Conservation (phyloP, 2,888 invertebrate species). For the Hydraecia micacea region DNA sequence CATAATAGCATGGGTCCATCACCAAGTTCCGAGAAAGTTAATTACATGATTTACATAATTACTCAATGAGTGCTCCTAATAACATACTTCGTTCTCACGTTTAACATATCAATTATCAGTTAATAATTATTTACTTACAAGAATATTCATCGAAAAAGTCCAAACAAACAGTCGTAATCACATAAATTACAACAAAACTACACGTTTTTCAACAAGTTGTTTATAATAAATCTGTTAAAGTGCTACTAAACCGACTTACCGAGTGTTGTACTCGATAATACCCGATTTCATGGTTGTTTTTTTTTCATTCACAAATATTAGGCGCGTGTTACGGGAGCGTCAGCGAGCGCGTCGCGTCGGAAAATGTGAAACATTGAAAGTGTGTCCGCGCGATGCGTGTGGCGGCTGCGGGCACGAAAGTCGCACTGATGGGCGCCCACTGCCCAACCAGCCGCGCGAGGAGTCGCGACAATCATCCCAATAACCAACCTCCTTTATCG, state of each 20-base stretch:
- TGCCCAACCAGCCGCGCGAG: conserved; percentile 24
- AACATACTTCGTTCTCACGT: background rate
- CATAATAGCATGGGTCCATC: conserved; percentile 1
- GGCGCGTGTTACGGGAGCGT: conserved; percentile 38
- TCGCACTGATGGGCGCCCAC: conserved; percentile 62
- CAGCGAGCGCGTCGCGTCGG: conserved; percentile 49
- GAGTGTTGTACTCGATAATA: conserved; percentile 46
- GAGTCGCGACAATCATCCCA: conserved; percentile 18
- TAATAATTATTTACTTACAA: conserved; percentile 28
- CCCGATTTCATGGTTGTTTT: conserved; percentile 56
- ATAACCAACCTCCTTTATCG: conserved; percentile 40
- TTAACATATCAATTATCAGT: background rate
- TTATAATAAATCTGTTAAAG: conserved; percentile 33
- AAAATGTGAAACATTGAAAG: conserved; percentile 46
- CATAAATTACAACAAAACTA: conserved; percentile 24
- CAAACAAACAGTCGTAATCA: conserved; percentile 17
- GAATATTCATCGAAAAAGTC: conserved; percentile 14
- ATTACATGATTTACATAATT: conserved; percentile 3
- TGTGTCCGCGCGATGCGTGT: conserved; percentile 58
- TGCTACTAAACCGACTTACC: conserved; percentile 56
- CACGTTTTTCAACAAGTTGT: conserved; percentile 41
- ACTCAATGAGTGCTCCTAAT: background rate
- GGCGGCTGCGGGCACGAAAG: conserved; percentile 52
- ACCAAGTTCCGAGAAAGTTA: conserved; percentile 7
- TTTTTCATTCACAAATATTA: conserved; percentile 57